Percentiles rank a stretch among this genome's conserved stretches.
These are phyloP conservation scores for Trematomus loennbergii DNA, from an alignment of 2,113 vertebrate species.

Conservation along the genomic window DNA sequence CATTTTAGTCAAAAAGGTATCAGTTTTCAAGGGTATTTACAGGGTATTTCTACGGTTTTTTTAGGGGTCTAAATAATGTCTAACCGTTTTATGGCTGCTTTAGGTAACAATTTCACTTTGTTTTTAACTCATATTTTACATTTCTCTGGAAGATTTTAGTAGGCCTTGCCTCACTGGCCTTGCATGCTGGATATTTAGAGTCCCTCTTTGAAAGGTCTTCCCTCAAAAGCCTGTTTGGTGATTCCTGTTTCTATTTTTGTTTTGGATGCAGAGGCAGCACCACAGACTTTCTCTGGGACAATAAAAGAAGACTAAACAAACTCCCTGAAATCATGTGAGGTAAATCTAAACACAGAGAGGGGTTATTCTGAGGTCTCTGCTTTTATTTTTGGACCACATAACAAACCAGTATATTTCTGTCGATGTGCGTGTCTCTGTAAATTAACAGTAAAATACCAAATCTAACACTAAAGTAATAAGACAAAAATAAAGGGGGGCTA, in stretches of 20 bases:
- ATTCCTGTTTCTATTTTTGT: background rate
- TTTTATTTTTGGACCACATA: conserved; percentile 12
- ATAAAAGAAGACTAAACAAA: conserved; percentile 62
- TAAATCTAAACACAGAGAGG: conserved; percentile 21
- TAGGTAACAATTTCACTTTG: background rate
- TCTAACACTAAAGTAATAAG: background rate
- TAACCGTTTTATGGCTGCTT: background rate
- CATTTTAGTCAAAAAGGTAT: background rate
- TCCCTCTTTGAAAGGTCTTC: background rate
- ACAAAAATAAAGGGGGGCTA: background rate
- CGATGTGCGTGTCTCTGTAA: background rate
- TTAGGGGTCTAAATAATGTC: background rate
- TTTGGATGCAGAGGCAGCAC: conserved; percentile 24
- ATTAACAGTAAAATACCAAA: background rate
- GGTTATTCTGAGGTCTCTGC: conserved; percentile 15
- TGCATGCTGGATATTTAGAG: background rate
- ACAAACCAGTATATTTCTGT: conserved; percentile 4
- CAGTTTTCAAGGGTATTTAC: background rate
- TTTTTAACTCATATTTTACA: background rate
- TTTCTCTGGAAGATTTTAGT: background rate
- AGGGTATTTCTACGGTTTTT: background rate
- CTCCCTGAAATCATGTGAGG: conserved; percentile 27
- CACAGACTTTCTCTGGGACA: conserved; percentile 52
- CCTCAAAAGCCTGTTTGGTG: background rate
- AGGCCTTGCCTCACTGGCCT: background rate